Evolutionary conservation across 2,797 vertebrate genomes (phyloP).

Genomic region (Semaprochilodus insignis): DNA sequence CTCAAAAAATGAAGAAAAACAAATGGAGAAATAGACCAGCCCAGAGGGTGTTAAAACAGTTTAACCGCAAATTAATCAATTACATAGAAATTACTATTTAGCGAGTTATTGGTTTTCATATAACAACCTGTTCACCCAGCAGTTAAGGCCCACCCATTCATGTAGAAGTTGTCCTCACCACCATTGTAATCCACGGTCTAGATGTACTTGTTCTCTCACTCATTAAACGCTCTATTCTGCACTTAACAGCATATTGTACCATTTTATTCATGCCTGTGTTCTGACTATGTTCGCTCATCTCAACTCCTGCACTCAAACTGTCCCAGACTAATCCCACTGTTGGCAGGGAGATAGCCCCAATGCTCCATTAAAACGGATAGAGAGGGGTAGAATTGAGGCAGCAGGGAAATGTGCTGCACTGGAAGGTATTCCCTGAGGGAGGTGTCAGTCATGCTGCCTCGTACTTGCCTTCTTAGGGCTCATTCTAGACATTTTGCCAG

Average conservation of each 20-base stretch:
- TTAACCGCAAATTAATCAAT: no score
- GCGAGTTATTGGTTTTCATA: no score
- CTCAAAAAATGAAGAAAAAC: no score
- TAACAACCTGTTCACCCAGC: not conserved
- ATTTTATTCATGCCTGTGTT: not conserved
- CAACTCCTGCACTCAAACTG: slow-evolving; percentile 31
- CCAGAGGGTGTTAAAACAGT: no score
- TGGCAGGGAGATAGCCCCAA: slow-evolving; percentile 2
- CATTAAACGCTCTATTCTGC: not conserved
- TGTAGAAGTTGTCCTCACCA: not conserved
- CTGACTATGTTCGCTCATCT: not conserved
- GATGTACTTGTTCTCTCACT: not conserved
- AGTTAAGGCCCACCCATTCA: not conserved
- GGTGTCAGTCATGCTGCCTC: not conserved
- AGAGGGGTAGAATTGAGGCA: not conserved
- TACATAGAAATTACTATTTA: no score
- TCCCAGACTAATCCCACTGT: slow-evolving; percentile 26
- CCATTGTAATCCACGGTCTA: not conserved
- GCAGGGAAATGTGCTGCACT: slow-evolving; percentile 8
- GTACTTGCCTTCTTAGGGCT: not conserved
- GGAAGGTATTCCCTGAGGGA: not conserved
- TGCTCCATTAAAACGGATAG: not conserved
- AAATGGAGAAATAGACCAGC: no score
- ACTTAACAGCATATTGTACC: not conserved
- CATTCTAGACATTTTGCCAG: not conserved